Evolutionary conservation across 2,888 invertebrate species (phyloP).

Genomic region (Balanococcus diminutus): DNA sequence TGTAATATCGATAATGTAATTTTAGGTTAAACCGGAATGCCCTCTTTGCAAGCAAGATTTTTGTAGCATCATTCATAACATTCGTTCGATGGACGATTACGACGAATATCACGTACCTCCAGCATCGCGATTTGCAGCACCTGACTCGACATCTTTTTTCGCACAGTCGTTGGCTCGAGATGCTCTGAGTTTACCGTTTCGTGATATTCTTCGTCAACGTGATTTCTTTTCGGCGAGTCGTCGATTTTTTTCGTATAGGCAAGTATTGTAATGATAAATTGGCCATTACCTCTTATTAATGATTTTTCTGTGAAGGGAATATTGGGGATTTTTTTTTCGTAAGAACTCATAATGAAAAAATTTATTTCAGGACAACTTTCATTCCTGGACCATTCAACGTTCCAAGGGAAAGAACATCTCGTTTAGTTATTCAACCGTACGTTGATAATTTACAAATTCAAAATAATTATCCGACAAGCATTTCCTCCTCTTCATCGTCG

Average conservation of each 20-base stretch:
- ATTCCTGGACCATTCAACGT: constrained; percentile 6
- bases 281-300: not conserved
- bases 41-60: constrained; percentile 93
- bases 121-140: not conserved
- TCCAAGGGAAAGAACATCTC: constrained; percentile 29
- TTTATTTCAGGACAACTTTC: constrained; percentile 16
- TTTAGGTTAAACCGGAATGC: constrained; percentile 86
- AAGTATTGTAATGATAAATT: not conserved
- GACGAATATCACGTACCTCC: constrained; percentile 73
- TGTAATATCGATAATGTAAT: not conserved
- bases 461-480: not conserved
- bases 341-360: too few relatives aligned
- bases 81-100: constrained; percentile 83
- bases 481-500: not conserved
- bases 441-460: constrained; percentile 49
- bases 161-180: not conserved
- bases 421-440: constrained; percentile 48
- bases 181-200: not conserved
- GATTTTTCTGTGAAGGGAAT: too few relatives aligned
- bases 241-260: constrained; percentile 47
- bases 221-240: constrained; percentile 28
- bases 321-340: too few relatives aligned
- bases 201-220: not conserved
- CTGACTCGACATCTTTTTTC: not conserved
- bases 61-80: constrained; percentile 90